Evolutionary conservation across 2,113 vertebrate genomes (phyloP).

Genomic region (Argyrosomus japonicus): DNA sequence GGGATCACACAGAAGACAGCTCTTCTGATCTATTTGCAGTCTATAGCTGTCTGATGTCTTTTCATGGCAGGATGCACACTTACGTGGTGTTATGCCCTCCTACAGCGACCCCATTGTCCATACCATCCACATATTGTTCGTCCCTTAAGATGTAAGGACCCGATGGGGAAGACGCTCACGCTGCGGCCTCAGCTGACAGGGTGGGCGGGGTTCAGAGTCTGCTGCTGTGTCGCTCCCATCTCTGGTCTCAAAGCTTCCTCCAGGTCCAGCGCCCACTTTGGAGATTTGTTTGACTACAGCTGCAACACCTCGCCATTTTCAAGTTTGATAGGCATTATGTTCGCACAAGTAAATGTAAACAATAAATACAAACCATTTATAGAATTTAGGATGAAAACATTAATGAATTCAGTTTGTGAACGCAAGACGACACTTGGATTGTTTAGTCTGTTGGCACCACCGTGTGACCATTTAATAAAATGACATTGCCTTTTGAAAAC

Average conservation of each 20-base stretch:
- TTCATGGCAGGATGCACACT: slow-evolving; percentile 31
- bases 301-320: no score
- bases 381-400: no score
- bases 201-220: neutral
- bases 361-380: neutral
- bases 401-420: no score
- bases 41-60: neutral
- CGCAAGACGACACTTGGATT: neutral
- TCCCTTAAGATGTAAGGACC: neutral
- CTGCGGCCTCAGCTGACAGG: neutral
- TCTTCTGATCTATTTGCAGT: neutral
- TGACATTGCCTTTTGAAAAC: neutral
- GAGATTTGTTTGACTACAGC: no score
- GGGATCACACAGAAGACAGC: neutral
- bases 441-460: slow-evolving; percentile 3
- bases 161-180: neutral
- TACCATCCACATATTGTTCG: slow-evolving; percentile 27
- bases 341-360: neutral
- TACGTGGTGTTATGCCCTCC: slow-evolving; percentile 34
- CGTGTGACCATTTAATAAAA: neutral
- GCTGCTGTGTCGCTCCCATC: neutral
- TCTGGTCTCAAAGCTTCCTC: neutral
- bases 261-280: neutral
- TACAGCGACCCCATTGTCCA: slow-evolving; percentile 34
- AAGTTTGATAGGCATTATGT: neutral